Conservation (phyloP, 2,888 invertebrate species). For the Xestia xanthographa region DNA sequence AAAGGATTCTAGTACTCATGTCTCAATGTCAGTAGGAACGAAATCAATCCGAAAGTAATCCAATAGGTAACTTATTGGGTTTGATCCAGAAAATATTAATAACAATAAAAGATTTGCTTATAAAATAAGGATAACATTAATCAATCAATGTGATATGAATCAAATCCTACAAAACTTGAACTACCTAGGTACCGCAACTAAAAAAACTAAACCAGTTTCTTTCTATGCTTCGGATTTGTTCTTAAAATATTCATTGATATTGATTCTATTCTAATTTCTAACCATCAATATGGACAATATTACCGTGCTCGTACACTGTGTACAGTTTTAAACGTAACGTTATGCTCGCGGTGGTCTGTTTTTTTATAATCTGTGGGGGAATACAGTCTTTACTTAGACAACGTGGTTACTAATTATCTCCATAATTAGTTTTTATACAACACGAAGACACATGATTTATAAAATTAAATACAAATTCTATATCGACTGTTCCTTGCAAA, state of each 20-base stretch:
- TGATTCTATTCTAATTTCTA: conserved; percentile 24
- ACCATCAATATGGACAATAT: conserved; percentile 8
- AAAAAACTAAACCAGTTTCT: conserved; percentile 5
- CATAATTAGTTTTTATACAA: conserved; percentile 63
- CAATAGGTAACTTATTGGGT: background rate
- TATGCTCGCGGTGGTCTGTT: conserved; percentile 69
- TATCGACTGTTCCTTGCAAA: conserved; percentile 16
- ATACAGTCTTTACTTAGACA: conserved; percentile 70
- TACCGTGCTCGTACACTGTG: background rate
- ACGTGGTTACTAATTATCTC: conserved; percentile 65
- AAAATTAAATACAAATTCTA: conserved; percentile 29
- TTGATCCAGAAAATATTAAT: background rate
- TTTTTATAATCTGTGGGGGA: conserved; percentile 76
- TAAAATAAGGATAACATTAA: background rate
- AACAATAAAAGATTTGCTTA: background rate
- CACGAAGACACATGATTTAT: conserved; percentile 53
- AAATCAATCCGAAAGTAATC: conserved; percentile 17
- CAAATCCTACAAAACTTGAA: background rate
- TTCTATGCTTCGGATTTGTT: background rate
- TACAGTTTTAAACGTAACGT: conserved; percentile 57
- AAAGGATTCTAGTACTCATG: conserved; percentile 33
- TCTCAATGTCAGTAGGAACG: background rate
- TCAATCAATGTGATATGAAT: too few relatives aligned
- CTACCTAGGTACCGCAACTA: background rate
- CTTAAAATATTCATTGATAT: conserved; percentile 26